Base-by-base conservation (phyloP, 2,888 invertebrate genomes). In the Labia minor region DNA sequence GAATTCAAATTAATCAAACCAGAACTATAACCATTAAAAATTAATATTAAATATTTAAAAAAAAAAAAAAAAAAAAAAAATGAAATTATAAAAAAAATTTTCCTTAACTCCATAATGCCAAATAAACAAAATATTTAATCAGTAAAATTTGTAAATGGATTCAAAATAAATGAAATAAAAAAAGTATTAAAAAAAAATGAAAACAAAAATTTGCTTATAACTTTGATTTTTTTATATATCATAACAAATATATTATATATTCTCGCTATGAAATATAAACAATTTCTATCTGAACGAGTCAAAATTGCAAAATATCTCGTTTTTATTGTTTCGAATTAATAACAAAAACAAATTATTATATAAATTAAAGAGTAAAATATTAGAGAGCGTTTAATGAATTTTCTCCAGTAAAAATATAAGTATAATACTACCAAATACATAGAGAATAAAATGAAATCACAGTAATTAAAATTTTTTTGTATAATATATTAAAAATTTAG, bases 271-370 rank as follows among this genome's bases (percentile, higher is more conserved):
- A 19, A 16, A 21, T 10, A 63, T 19, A 19, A 19, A 21, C 14
- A 63, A 63, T 19, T 4, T 20, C 3, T 63, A 10, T 19, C 14
- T 63, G 14, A 18, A 20, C 63, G 11, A 63, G 63, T 63, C 37
- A 66, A 21, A 61, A 68, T 61, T 67, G 37, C 62, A 69, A 64
- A 33, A 33, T 8, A 33, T 33, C 11, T 33, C 33, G 11, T 33
- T 33, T 33, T 33, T 33, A 33, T 33, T 33, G 6, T 33, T 33
- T 11, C 6, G 11, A 11, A 8, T 33, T 33, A 33, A 33, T 8
- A 33, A 33, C 11, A 33, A 33, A 33, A 33, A 33, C 11, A 33
- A 33, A 33, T n/a, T n/a, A n/a, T n/a, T n/a, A n/a, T n/a, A n/a
- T n/a, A n/a, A n/a, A n/a, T n/a, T n/a, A n/a, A n/a, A n/a, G n/a